A percentile compares a stretch with the other conserved stretches of the same genome.
Conservation (phyloP, 2,888 invertebrate species). For the Cantharis nigra region DNA sequence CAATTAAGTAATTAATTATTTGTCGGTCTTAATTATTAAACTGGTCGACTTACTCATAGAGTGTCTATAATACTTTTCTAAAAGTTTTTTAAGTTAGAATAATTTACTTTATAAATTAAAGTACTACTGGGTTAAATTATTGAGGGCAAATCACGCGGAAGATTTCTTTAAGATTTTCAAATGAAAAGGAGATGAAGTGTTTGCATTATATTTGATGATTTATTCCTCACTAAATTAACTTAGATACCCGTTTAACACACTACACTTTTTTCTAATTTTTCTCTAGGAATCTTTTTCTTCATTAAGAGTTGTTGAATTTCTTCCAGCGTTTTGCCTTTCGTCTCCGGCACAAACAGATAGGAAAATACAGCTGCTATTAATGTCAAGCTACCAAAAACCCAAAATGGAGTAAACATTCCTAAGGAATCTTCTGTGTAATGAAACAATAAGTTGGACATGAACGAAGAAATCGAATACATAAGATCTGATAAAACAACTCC, state of each 20-base stretch:
- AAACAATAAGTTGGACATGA: conserved; percentile 23
- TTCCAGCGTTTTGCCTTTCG: conserved; percentile 15
- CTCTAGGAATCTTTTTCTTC: not conserved
- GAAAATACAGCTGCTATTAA: conserved; percentile 19
- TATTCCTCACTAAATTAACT: not conserved
- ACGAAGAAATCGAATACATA: conserved; percentile 26
- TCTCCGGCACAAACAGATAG: conserved; percentile 8
- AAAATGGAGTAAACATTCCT: conserved; percentile 30
- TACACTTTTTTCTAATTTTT: not conserved
- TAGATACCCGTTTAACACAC: not conserved
- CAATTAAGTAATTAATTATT: not conserved
- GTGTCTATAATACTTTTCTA: not conserved
- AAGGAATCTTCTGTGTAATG: conserved; percentile 23
- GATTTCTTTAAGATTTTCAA: not conserved
- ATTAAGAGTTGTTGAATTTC: conserved; percentile 17
- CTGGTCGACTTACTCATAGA: not conserved
- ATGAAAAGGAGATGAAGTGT: not conserved
- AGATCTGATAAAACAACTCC: conserved; percentile 31
- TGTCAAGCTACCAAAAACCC: conserved; percentile 21
- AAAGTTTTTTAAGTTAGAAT: not conserved
- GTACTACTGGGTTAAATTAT: not conserved
- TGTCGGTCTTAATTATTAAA: not conserved
- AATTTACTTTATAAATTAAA: not conserved
- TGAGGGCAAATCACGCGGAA: not conserved
- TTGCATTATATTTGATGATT: not conserved